These are phyloP conservation scores for Cryptocephalus moraei DNA, from an alignment of 2,888 invertebrate species.

Conservation along the genomic window DNA sequence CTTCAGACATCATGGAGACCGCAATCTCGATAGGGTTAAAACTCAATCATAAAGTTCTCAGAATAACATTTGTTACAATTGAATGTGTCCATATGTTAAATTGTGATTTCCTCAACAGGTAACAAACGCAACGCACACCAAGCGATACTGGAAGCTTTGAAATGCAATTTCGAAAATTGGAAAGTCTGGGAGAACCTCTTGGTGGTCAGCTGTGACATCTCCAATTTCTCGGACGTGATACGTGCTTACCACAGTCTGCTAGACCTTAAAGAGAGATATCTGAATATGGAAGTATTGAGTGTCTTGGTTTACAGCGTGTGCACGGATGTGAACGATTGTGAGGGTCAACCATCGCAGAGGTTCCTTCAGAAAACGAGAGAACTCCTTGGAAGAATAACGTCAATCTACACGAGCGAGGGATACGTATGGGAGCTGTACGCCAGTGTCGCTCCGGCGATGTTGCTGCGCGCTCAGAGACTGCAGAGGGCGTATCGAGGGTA, in stretches of 20 bases:
- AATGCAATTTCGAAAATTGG: constrained; percentile 91
- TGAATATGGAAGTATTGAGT: constrained; percentile 65
- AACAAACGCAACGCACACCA: constrained; percentile 79
- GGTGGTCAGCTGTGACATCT: constrained; percentile 76
- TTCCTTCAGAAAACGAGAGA: constrained; percentile 30
- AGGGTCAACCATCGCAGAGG: constrained; percentile 41
- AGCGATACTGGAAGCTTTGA: constrained; percentile 77
- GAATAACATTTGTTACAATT: no score
- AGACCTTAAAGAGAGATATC: constrained; percentile 72
- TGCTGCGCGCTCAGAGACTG: constrained; percentile 58
- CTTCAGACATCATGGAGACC: no score
- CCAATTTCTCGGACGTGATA: constrained; percentile 76
- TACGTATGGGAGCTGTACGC: constrained; percentile 78
- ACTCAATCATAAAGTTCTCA: no score
- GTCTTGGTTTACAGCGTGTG: constrained; percentile 62
- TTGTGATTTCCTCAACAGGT: constrained; percentile 27
- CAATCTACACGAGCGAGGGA: constrained; percentile 56
- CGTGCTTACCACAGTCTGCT: constrained; percentile 75
- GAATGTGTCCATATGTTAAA: no score
- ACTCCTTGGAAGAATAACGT: constrained; percentile 47
- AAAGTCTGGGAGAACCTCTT: constrained; percentile 93
- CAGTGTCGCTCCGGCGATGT: constrained; percentile 49
- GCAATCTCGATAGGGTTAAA: no score
- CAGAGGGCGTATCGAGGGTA: constrained; percentile 65
- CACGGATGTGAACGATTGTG: constrained; percentile 52